Evolutionary conservation across 2,797 vertebrate species (phyloP).

Genomic region (Microtus agrestis): DNA sequence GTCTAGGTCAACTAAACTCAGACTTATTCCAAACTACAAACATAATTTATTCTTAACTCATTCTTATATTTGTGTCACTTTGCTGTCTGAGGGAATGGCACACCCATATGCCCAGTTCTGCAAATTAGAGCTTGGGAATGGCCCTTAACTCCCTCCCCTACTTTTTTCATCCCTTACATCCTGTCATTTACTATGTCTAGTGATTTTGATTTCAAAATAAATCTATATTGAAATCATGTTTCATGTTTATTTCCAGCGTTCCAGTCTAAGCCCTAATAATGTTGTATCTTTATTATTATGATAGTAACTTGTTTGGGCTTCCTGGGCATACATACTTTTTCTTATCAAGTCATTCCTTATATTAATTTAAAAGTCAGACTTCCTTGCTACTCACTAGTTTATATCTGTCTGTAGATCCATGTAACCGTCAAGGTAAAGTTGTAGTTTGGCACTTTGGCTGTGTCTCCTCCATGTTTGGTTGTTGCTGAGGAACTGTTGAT

Average conservation of each 20-base stretch:
- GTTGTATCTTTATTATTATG: background rate
- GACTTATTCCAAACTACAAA: constrained; percentile 6
- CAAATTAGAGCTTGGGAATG: constrained; percentile 27
- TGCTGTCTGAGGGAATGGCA: background rate
- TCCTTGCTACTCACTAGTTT: background rate
- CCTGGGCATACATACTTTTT: background rate
- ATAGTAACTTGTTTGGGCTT: constrained; percentile 30
- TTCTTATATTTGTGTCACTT: constrained; percentile 3
- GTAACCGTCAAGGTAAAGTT: background rate
- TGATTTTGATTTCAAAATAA: constrained; percentile 39
- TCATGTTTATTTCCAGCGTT: background rate
- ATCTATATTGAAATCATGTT: constrained; percentile 20
- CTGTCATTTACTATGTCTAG: background rate
- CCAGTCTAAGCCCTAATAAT: background rate
- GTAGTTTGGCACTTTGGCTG: background rate
- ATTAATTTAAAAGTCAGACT: constrained; percentile 18
- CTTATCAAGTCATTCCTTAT: background rate
- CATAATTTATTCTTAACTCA: constrained; percentile 2
- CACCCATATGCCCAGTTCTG: background rate
- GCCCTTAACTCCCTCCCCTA: background rate
- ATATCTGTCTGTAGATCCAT: background rate
- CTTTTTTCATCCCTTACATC: background rate
- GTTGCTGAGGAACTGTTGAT: background rate
- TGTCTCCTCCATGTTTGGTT: background rate
- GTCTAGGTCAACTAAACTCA: background rate